A percentile compares a stretch with the other conserved stretches of the same genome.
These are phyloP conservation scores for Seira musarum DNA, from an alignment of 2,888 invertebrate species.

Conservation along the genomic window DNA sequence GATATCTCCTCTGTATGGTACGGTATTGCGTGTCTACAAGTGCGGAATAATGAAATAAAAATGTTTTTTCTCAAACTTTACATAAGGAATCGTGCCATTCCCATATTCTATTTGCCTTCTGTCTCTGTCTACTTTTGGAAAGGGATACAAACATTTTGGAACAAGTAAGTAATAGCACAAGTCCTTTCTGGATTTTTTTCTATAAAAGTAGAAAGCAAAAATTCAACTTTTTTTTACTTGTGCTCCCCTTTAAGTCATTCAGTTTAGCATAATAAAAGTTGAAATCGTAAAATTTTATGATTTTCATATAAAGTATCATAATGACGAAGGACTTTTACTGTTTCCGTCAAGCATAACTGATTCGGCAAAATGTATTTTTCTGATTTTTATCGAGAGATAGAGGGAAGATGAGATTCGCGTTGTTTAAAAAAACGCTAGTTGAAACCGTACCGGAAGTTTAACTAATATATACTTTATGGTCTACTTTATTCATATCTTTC, in stretches of 20 bases:
- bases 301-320: conserved; percentile 61
- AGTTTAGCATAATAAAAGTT: conserved; percentile 65
- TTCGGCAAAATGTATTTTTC: no score
- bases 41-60: conserved; percentile 52
- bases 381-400: no score
- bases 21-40: conserved; percentile 29
- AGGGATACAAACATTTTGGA: no score
- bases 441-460: no score
- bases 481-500: no score
- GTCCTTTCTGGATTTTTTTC: conserved; percentile 6
- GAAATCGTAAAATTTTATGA: conserved; percentile 69
- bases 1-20: conserved; percentile 7
- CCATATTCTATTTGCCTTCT: conserved; percentile 47
- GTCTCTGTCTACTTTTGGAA: conserved; percentile 29
- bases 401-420: no score
- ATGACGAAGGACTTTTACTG: no score
- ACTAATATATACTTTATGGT: no score
- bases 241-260: conserved; percentile 15
- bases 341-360: no score
- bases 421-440: no score
- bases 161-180: background rate
- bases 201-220: background rate
- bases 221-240: background rate
- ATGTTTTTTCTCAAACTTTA: conserved; percentile 35
- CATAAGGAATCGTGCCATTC: conserved; percentile 44